phyloP scores from a whole-genome alignment of 2,113 vertebrate genomes.

The Mirounga angustirostris region DNA sequence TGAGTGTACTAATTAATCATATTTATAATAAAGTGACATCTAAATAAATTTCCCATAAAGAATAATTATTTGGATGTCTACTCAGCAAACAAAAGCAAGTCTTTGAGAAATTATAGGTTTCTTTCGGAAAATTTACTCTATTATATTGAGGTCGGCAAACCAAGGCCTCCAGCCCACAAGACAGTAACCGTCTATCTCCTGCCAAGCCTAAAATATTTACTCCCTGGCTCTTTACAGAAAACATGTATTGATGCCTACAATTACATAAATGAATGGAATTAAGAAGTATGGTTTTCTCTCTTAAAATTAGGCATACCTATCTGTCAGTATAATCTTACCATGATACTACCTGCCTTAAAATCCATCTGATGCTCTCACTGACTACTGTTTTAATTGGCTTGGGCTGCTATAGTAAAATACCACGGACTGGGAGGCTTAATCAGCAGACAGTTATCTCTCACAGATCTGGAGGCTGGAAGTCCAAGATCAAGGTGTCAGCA shows the following conservation, averaged over 20 bases:
- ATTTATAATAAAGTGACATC: not conserved
- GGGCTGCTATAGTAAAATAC: fast-evolving
- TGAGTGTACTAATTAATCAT: not conserved
- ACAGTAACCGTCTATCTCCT: not conserved
- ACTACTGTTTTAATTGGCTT: fast-evolving
- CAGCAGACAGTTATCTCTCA: not conserved
- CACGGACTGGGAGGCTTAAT: fast-evolving
- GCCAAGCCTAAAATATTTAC: not conserved
- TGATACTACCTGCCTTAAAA: not conserved
- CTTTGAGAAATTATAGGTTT: constrained; percentile 23
- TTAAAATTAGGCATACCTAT: constrained; percentile 19
- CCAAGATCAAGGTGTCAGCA: not conserved
- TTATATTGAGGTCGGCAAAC: not conserved
- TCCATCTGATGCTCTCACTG: fast-evolving
- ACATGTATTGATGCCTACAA: not conserved
- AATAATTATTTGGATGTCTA: not conserved
- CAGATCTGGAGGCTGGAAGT: not conserved
- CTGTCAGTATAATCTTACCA: not conserved
- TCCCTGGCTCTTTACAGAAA: not conserved
- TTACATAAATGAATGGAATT: constrained; percentile 16
- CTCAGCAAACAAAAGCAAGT: not conserved
- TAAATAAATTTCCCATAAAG: not conserved
- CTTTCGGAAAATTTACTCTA: not conserved
- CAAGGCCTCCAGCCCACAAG: not conserved
- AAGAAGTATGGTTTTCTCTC: not conserved